phyloP scores from a whole-genome alignment of 1,140 invertebrate species.

The Brachionus manjavacas region DNA sequence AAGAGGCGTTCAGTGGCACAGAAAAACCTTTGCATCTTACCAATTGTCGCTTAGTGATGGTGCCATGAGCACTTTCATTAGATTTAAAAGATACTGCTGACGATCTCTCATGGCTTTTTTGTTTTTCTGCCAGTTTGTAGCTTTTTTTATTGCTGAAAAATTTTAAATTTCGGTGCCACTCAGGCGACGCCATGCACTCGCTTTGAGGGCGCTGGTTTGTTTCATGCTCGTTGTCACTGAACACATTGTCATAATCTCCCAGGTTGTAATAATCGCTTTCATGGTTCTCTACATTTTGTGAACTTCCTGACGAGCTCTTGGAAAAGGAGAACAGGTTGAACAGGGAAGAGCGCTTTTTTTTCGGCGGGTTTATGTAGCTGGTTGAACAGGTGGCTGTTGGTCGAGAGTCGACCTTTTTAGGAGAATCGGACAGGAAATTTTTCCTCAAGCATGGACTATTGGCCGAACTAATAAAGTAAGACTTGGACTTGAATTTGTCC shows the following conservation, averaged over 20 bases:
- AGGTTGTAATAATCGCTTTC: background rate
- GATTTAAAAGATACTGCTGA: background rate
- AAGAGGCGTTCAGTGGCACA: conserved; percentile 21
- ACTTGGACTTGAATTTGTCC: conserved; percentile 21
- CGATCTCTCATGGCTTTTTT: background rate
- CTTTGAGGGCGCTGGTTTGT: background rate
- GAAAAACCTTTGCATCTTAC: conserved; percentile 23
- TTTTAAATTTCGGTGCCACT: background rate
- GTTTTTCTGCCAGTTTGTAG: background rate
- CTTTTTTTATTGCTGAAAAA: conserved; percentile 18
- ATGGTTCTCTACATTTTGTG: background rate
- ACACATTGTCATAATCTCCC: conserved; percentile 18
- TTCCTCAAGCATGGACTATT: background rate
- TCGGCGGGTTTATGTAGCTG: background rate
- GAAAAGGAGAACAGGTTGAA: conserved; percentile 18
- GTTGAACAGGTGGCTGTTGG: background rate
- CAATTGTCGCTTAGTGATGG: background rate
- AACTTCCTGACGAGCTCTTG: background rate
- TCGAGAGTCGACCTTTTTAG: background rate
- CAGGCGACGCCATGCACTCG: background rate
- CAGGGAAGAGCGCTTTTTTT: conserved; percentile 17
- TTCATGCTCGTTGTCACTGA: background rate
- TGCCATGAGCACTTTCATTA: background rate
- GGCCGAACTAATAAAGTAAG: conserved; percentile 9
- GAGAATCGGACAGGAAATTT: background rate